A percentile compares a stretch with the other conserved stretches of the same genome.
Evolutionary conservation across 2,797 vertebrate species (phyloP).

Genomic region (Gobionotothen gibberifrons): DNA sequence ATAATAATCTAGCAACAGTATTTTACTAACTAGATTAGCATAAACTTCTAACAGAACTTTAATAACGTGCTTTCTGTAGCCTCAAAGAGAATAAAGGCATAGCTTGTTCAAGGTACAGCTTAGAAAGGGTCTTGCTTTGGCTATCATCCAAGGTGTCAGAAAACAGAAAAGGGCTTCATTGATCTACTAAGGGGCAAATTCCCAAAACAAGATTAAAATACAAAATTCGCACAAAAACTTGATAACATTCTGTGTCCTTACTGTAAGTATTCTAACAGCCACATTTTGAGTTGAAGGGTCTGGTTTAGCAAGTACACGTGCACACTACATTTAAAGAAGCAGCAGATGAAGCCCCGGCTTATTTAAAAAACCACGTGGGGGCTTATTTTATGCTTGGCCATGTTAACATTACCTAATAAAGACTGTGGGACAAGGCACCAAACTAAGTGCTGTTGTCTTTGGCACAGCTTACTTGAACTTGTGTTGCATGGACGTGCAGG

Average conservation of each 20-base stretch:
- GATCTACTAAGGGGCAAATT: not conserved
- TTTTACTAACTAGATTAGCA: too few species aligned
- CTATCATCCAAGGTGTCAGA: not conserved
- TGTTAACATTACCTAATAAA: constrained; percentile 28
- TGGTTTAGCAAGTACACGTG: not conserved
- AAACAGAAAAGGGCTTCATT: not conserved
- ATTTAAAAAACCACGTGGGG: constrained; percentile 6
- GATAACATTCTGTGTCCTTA: not conserved
- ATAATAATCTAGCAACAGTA: too few species aligned
- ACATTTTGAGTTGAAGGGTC: not conserved
- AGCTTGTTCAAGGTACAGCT: not conserved
- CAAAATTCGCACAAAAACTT: rapidly evolving
- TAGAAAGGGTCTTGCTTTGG: not conserved
- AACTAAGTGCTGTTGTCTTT: constrained; percentile 19
- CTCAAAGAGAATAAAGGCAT: not conserved
- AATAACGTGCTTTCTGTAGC: not conserved
- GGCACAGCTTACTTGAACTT: constrained; percentile 21
- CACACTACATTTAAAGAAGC: constrained; percentile 5
- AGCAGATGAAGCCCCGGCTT: constrained; percentile 3
- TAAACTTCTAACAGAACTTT: not conserved
- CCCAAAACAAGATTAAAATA: not conserved
- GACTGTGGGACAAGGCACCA: constrained; percentile 1
- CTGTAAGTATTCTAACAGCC: not conserved
- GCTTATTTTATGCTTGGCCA: constrained; percentile 25
- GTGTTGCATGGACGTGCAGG: constrained; percentile 35